These are phyloP conservation scores for Porites lutea DNA, from an alignment of 64 coral and sea anemone genomes.

Conservation along the genomic window DNA sequence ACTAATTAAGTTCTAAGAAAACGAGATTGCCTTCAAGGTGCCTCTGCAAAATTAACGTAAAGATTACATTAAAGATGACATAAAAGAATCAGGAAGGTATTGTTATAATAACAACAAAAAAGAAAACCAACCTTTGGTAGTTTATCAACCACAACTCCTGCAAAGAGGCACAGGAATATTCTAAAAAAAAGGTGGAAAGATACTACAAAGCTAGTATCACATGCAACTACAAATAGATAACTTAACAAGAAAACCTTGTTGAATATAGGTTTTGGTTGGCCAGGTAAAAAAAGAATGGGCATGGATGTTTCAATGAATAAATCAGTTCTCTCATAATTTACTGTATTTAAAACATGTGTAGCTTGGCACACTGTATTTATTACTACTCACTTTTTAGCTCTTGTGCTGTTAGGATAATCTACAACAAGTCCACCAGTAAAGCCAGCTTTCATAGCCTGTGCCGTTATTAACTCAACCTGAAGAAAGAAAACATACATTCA, in stretches of 20 bases:
- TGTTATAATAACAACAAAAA: background rate
- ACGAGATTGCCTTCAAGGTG: too few relatives aligned
- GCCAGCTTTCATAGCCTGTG: constrained; percentile 98
- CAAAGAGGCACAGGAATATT: constrained; percentile 85
- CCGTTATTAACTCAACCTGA: constrained; percentile 91
- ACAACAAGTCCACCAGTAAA: constrained; percentile 97
- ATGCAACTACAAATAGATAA: background rate
- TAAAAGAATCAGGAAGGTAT: too few relatives aligned
- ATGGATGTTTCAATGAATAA: too few relatives aligned
- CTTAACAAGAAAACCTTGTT: too few relatives aligned
- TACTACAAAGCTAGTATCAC: background rate
- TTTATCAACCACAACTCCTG: constrained; percentile 48
- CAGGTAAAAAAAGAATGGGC: too few relatives aligned
- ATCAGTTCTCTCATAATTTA: too few relatives aligned
- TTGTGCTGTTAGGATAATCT: constrained; percentile 98
- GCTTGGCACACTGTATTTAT: background rate
- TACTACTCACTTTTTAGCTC: constrained; percentile 90
- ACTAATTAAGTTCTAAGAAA: too few relatives aligned
- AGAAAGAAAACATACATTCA: background rate
- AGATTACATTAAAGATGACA: too few relatives aligned
- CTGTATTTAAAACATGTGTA: too few relatives aligned
- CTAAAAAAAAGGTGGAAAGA: constrained; percentile 28
- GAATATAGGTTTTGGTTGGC: too few relatives aligned
- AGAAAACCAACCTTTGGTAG: constrained; percentile 66
- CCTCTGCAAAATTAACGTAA: too few relatives aligned